Conservation (phyloP, 2,797 vertebrate species). For the Darevskia nairensis region DNA sequence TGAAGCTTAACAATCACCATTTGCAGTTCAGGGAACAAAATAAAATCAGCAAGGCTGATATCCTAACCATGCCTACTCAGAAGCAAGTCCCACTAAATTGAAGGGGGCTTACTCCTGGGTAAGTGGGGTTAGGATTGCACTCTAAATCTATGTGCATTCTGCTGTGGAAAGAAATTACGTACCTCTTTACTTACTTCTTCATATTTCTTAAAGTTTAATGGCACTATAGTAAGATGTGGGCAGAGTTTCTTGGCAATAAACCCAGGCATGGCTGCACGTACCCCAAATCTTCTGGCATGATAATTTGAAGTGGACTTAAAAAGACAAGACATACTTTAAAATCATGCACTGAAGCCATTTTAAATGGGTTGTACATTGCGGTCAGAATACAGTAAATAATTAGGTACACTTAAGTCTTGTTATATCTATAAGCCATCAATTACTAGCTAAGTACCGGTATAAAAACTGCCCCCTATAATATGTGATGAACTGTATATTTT, state of each 20-base stretch:
- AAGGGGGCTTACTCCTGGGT: too few species aligned
- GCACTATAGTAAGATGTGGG: constrained; percentile 90
- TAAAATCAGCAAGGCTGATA: not conserved
- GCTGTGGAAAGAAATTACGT: constrained; percentile 57
- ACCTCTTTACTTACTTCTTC: constrained; percentile 91
- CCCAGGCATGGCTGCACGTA: constrained; percentile 97
- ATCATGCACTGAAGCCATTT: not conserved
- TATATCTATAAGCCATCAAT: not conserved
- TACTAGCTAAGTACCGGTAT: not conserved
- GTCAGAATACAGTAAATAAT: not conserved
- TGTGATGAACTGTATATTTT: not conserved
- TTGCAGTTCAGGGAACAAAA: not conserved
- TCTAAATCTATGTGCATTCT: not conserved
- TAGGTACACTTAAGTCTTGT: not conserved
- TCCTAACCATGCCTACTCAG: too few species aligned
- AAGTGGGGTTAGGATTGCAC: too few species aligned
- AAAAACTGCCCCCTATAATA: not conserved
- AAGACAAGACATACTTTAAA: constrained; percentile 49
- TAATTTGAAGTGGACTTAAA: constrained; percentile 97
- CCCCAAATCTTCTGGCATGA: constrained; percentile 94
- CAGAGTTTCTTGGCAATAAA: constrained; percentile 98
- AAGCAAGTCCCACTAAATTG: too few species aligned
- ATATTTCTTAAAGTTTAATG: constrained; percentile 93
- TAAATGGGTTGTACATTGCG: not conserved
- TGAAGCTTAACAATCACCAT: not conserved